These are phyloP conservation scores for Speoplatyrhinus poulsoni DNA, from an alignment of 2,113 vertebrate genomes.

Conservation along the genomic window DNA sequence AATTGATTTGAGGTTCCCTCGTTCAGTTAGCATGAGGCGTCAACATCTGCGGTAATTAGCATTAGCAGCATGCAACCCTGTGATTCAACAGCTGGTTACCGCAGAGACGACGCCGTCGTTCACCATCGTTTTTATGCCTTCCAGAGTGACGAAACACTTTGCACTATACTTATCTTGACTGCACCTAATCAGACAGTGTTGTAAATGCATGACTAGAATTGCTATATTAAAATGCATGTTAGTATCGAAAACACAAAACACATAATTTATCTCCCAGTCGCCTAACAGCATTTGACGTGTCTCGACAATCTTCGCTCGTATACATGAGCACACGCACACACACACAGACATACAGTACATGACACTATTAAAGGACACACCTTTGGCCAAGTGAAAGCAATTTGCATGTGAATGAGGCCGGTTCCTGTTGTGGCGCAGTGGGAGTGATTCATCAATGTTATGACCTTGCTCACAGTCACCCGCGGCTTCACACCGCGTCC, in stretches of 20 bases:
- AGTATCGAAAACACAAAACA: neutral
- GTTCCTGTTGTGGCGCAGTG: conserved; percentile 33
- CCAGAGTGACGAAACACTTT: neutral
- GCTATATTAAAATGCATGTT: neutral
- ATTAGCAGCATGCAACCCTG: conserved; percentile 12
- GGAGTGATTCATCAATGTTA: conserved; percentile 55
- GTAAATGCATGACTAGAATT: neutral
- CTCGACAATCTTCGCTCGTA: neutral
- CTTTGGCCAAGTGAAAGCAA: conserved; percentile 46
- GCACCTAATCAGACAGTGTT: neutral
- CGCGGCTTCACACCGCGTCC: conserved; percentile 26
- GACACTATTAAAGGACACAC: conserved; percentile 34
- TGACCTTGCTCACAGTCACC: conserved; percentile 66
- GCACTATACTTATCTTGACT: neutral
- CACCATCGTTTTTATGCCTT: conserved; percentile 8
- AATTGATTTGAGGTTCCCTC: neutral
- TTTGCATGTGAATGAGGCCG: conserved; percentile 71
- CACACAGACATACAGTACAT: neutral
- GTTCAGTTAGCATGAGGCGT: neutral
- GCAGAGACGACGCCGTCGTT: neutral
- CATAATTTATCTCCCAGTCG: neutral
- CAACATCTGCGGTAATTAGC: conserved; percentile 3
- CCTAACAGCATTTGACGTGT: neutral
- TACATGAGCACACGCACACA: conserved; percentile 6
- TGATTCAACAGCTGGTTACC: conserved; percentile 6